phyloP scores from a whole-genome alignment of 2,888 invertebrate genomes.

The Latrodectus hesperus region DNA sequence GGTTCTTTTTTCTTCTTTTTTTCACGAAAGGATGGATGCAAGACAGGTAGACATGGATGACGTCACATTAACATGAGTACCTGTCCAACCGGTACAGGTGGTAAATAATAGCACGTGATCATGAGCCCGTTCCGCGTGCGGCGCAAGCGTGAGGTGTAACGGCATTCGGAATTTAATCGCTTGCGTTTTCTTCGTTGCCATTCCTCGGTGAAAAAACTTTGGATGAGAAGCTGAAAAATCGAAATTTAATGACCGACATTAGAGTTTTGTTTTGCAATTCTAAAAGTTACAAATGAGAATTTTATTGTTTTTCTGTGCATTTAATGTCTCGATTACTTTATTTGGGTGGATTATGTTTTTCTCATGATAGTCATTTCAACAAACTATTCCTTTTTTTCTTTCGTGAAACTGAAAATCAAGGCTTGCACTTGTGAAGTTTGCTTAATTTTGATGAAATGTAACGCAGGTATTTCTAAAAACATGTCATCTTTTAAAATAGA shows the following conservation, averaged over 20 bases:
- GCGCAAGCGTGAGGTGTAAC: slow-evolving; percentile 3
- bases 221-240: background rate
- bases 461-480: too few species aligned
- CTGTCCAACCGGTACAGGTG: slow-evolving; percentile 33
- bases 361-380: too few species aligned
- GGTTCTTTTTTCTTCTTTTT: background rate
- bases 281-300: background rate
- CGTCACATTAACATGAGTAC: slow-evolving; percentile 10
- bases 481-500: too few species aligned
- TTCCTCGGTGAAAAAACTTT: background rate
- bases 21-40: background rate
- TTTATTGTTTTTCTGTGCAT: background rate
- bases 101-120: slow-evolving; percentile 51
- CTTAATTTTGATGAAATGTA: too few species aligned
- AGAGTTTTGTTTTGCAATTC: background rate
- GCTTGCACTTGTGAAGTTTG: too few species aligned
- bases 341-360: too few species aligned
- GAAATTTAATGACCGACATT: background rate
- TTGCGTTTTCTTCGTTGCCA: slow-evolving; percentile 1
- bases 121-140: background rate
- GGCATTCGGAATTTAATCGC: slow-evolving; percentile 5
- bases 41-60: background rate
- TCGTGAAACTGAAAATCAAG: too few species aligned
- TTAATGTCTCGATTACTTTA: too few species aligned
- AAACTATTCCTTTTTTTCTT: too few species aligned